Conservation (phyloP, 2,888 invertebrate species). For the Campaea margaritaria region DNA sequence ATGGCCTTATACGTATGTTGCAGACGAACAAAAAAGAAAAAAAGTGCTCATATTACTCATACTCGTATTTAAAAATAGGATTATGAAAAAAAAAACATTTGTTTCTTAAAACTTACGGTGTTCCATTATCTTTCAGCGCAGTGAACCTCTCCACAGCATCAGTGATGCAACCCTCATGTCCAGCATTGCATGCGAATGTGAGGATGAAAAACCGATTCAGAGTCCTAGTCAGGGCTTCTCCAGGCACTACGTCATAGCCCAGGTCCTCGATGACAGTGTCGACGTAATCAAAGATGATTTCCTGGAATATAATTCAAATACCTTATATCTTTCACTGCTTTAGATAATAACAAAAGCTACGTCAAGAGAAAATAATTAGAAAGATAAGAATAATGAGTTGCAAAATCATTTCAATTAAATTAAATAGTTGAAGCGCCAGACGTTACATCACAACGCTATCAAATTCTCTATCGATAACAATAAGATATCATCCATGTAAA, state of each 20-base stretch:
- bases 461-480: too few species aligned
- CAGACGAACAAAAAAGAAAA: too few species aligned
- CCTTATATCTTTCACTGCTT: too few species aligned
- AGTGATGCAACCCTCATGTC: constrained; percentile 81
- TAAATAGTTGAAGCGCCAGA: too few species aligned
- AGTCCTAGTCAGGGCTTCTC: constrained; percentile 63
- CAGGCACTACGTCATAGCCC: constrained; percentile 57
- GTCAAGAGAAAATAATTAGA: background rate
- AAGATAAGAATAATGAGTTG: constrained; percentile 1
- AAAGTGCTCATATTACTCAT: too few species aligned
- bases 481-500: too few species aligned
- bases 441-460: too few species aligned
- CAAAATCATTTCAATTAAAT: background rate
- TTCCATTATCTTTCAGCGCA: constrained; percentile 46
- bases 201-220: constrained; percentile 76
- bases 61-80: too few species aligned
- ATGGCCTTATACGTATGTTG: too few species aligned
- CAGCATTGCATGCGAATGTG: constrained; percentile 87
- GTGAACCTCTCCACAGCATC: constrained; percentile 63
- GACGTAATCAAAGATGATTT: constrained; percentile 58
- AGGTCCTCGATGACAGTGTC: constrained; percentile 62
- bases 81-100: too few species aligned
- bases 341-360: too few species aligned
- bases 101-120: constrained; percentile 56
- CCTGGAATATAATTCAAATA: constrained; percentile 44